These are phyloP conservation scores for Pyrochroa serraticornis DNA, from an alignment of 2,888 invertebrate species.

Conservation along the genomic window DNA sequence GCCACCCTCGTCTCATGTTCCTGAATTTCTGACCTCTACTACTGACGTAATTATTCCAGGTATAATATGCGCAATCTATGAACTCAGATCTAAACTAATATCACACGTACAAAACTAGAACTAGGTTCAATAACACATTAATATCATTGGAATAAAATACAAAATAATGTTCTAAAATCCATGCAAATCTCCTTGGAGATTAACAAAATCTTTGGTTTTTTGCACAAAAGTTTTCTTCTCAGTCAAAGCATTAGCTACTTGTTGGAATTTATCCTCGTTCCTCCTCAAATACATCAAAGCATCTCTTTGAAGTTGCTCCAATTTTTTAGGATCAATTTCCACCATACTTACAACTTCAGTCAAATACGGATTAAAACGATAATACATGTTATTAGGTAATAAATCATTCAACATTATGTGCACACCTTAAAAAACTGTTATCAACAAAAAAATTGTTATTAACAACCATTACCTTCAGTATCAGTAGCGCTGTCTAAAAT, in stretches of 20 bases:
- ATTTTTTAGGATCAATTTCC: constrained; percentile 75
- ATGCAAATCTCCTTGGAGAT: constrained; percentile 52
- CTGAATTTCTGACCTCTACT: too few relatives aligned
- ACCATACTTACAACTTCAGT: constrained; percentile 80
- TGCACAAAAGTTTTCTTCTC: constrained; percentile 55
- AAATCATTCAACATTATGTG: constrained; percentile 78
- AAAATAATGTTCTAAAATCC: constrained; percentile 22
- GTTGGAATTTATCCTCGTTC: constrained; percentile 78
- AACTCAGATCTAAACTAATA: too few relatives aligned
- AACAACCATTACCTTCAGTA: constrained; percentile 71
- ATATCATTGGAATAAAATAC: neutral
- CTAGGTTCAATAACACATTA: too few relatives aligned
- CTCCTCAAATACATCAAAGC: constrained; percentile 79
- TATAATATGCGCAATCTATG: too few relatives aligned
- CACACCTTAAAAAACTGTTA: constrained; percentile 65
- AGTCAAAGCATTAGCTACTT: constrained; percentile 62
- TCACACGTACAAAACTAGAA: too few relatives aligned
- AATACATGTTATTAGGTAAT: constrained; percentile 75
- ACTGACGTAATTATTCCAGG: too few relatives aligned
- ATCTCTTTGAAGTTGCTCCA: constrained; percentile 74
- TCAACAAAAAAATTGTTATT: constrained; percentile 9
- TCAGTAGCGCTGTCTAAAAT: constrained; percentile 86
- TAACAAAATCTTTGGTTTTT: constrained; percentile 59
- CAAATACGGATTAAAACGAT: constrained; percentile 87
- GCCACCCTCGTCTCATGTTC: too few relatives aligned